A percentile compares a stretch with the other conserved stretches of the same genome.
These are phyloP conservation scores for Drosophila truncata DNA, from an alignment of 1,140 invertebrate species.

Conservation along the genomic window DNA sequence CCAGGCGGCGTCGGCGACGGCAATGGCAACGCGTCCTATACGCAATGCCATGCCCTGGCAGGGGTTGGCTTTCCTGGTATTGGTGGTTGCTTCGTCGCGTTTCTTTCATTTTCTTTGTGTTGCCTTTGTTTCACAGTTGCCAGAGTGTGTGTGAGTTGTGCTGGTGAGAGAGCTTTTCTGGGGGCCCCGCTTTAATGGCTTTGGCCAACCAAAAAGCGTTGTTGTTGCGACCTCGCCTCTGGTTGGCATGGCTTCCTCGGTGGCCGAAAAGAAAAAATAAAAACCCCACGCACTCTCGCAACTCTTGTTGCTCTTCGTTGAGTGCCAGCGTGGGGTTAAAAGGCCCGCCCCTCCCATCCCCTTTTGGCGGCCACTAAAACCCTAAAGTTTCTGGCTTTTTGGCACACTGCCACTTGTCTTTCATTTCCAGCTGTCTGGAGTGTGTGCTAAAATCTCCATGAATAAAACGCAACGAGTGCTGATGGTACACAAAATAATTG, in stretches of 20 bases:
- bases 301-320: constrained; percentile 56
- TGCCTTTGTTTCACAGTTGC: constrained; percentile 79
- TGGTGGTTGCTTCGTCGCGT: constrained; percentile 75
- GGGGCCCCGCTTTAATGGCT: constrained; percentile 55
- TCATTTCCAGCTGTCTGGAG: constrained; percentile 64
- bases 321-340: constrained; percentile 1
- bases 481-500: constrained; percentile 31
- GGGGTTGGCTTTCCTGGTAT: constrained; percentile 31
- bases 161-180: constrained; percentile 56
- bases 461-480: constrained; percentile 27
- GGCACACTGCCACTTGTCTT: constrained; percentile 73
- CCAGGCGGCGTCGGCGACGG: constrained; percentile 10
- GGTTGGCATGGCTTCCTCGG: constrained; percentile 76
- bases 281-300: constrained; percentile 45
- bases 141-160: constrained; percentile 16
- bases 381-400: constrained; percentile 54
- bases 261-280: constrained; percentile 14
- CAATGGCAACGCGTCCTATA: constrained; percentile 60
- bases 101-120: constrained; percentile 84
- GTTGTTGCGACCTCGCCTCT: constrained; percentile 77
- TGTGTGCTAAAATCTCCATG: constrained; percentile 46
- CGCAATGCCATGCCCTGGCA: constrained; percentile 29
- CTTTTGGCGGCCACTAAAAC: constrained; percentile 1
- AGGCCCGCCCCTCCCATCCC: neutral
- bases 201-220: constrained; percentile 82